phyloP scores from a whole-genome alignment of 2,888 invertebrate genomes.

The Tenthredo scrophulariae region DNA sequence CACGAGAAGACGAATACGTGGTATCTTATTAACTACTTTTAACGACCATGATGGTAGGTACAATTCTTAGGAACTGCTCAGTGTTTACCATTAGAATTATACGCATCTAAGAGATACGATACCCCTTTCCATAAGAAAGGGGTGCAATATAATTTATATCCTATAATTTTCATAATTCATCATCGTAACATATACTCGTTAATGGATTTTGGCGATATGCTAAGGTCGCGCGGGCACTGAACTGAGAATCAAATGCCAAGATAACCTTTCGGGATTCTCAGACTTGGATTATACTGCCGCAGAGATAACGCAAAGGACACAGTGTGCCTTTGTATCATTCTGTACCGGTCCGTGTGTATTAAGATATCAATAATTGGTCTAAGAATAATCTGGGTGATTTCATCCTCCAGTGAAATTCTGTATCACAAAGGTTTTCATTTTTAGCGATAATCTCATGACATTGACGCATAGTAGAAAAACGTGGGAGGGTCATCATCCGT shows the following conservation, averaged over 20 bases:
- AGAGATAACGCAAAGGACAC: background rate
- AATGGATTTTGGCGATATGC: slow-evolving; percentile 33
- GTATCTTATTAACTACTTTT: slow-evolving; percentile 18
- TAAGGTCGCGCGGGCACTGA: background rate
- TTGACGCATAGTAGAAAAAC: slow-evolving; percentile 13
- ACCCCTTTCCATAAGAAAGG: too few species aligned
- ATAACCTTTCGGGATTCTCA: slow-evolving; percentile 20
- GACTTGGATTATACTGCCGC: background rate
- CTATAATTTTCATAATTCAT: slow-evolving; percentile 40
- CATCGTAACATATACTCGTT: background rate
- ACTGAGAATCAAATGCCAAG: slow-evolving; percentile 19
- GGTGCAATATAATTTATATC: slow-evolving; percentile 37
- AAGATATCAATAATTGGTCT: background rate
- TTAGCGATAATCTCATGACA: slow-evolving; percentile 3
- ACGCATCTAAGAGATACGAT: background rate
- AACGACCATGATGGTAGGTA: slow-evolving; percentile 10
- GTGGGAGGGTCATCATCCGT: slow-evolving; percentile 25
- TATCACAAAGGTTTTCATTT: background rate
- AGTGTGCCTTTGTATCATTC: slow-evolving; percentile 13
- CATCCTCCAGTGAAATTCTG: background rate
- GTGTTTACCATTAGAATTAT: slow-evolving; percentile 24
- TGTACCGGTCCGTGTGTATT: background rate
- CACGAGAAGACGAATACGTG: slow-evolving; percentile 11
- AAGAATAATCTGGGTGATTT: background rate
- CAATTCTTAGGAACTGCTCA: slow-evolving; percentile 23